These are phyloP conservation scores for Tetanocera ferruginea DNA, from an alignment of 2,888 invertebrate species.

Conservation along the genomic window DNA sequence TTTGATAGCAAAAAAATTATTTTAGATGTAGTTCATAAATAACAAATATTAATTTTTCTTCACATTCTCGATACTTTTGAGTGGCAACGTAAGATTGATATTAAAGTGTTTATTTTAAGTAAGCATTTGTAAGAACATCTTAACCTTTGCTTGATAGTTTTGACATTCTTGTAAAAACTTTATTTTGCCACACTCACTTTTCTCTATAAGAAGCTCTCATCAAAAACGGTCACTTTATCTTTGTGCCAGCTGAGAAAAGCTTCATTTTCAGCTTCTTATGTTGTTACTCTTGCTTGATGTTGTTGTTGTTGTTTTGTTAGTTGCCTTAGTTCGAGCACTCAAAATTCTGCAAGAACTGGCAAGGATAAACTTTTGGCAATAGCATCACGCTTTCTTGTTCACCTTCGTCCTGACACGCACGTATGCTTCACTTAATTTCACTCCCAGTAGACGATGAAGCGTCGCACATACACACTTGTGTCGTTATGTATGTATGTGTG, in stretches of 20 bases:
- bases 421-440: conserved; percentile 36
- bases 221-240: conserved; percentile 9
- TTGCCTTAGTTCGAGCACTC: not conserved
- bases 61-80: not conserved
- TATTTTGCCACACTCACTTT: not conserved
- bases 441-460: conserved; percentile 9
- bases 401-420: conserved; percentile 35
- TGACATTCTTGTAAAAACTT: not conserved
- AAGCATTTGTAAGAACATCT: not conserved
- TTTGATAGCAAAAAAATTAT: too few species aligned
- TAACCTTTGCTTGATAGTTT: conserved; percentile 13
- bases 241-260: not conserved
- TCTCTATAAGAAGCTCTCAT: not conserved
- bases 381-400: conserved; percentile 26
- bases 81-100: not conserved
- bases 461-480: not conserved
- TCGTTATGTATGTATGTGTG: not conserved
- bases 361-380: conserved; percentile 34
- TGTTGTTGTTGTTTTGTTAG: not conserved
- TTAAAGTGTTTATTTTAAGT: not conserved
- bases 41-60: too few species aligned
- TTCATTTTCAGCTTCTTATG: not conserved
- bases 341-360: not conserved
- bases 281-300: not conserved
- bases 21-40: too few species aligned